Evolutionary conservation across 2,888 invertebrate genomes (phyloP).

Genomic region (Lithodes maja): DNA sequence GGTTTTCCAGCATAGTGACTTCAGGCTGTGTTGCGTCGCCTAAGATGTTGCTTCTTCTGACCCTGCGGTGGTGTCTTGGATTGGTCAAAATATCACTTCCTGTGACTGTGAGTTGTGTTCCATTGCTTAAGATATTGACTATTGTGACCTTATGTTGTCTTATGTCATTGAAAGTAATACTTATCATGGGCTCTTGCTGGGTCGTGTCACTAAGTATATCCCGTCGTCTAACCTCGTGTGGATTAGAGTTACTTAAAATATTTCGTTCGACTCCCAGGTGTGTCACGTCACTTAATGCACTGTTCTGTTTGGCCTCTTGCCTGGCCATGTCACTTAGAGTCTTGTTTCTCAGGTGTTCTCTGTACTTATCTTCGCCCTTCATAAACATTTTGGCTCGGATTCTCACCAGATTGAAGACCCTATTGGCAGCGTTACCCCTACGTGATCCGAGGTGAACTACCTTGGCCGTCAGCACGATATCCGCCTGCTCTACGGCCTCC

Average conservation of each 20-base stretch:
- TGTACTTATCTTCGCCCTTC: slow-evolving; percentile 34
- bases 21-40: slow-evolving; percentile 1
- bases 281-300: background rate
- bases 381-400: slow-evolving; percentile 39
- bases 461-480: slow-evolving; percentile 50
- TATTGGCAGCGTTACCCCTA: slow-evolving; percentile 28
- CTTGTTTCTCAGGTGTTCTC: background rate
- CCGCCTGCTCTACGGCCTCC: slow-evolving; percentile 35
- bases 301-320: background rate
- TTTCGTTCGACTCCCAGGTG: background rate
- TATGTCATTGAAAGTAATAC: no score
- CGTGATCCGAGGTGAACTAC: slow-evolving; percentile 36
- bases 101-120: background rate
- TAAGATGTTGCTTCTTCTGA: background rate
- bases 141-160: no score
- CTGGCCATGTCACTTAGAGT: background rate
- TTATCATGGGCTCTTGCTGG: no score
- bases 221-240: background rate
- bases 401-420: slow-evolving; percentile 17
- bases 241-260: no score
- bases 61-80: no score
- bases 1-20: slow-evolving; percentile 40
- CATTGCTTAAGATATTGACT: background rate
- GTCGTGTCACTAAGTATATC: background rate
- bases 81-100: no score